Evolutionary conservation across 2,797 vertebrate species (phyloP), one percentile per base, ranked within the genome.

Genomic region (Esox lucius): DNA sequence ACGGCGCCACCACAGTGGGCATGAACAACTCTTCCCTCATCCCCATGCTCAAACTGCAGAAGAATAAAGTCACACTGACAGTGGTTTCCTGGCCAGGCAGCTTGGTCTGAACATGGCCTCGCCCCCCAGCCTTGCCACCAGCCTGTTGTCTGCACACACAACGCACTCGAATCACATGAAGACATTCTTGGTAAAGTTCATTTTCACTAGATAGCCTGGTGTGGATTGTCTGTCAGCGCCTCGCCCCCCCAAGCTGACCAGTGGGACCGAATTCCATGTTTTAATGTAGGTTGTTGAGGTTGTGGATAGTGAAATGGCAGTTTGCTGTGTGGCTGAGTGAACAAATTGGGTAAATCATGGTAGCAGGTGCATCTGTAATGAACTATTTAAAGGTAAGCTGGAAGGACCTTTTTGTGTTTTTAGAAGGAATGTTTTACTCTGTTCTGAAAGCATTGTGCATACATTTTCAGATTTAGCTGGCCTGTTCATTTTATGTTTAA

Each of bases 21-120:
- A 97, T 98, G 96, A 97, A 97, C 93, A 97, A 97, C 91, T 94
- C 95, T 0, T 95, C 96, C 4, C 91, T 98, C 24, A 97, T 98
- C 85, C 97, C 97, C 0, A 97, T 97, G 95, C 91, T 98, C 79
- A 97, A 98, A 85, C 95, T 97, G 80, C 97, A 96, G 83, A 96
- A 94, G 89, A 96, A 98, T 83, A 96, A 90, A 90, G 96, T 97
- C 78, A 95, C 95, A 0, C 91, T 98, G 39, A 97, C 97, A 0
- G 96, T 97, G 79, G 96, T 98, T 79, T 98, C 96, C 5, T 97
- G 96, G 96, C 96, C 96, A 0, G 96, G 96, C 4, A 97, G 95
- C 80, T 90, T 96, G 0, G 93, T 97, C 80, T 98, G 94, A 84
- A 73, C 22, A 49, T 59, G 4, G 3, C 19, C 46, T 42, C 31